Evolutionary conservation across 1,140 invertebrate genomes (phyloP).

Genomic region (Ladona fulva): DNA sequence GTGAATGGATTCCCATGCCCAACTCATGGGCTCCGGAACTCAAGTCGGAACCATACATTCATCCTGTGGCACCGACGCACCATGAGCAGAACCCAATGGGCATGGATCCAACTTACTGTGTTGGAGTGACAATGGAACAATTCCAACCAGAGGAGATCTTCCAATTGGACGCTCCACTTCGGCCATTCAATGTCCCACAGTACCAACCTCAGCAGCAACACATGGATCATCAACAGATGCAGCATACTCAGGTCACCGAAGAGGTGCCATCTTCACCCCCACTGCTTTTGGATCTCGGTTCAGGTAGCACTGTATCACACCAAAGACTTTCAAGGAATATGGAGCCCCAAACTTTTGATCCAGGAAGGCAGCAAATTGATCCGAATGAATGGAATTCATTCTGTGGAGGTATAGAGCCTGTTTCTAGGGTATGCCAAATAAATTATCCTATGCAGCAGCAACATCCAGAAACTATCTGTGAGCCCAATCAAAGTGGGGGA

Average conservation of each 20-base stretch:
- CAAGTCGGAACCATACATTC: neutral
- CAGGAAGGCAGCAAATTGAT: neutral
- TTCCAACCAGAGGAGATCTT: neutral
- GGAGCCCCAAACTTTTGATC: neutral
- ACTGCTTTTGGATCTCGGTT: neutral
- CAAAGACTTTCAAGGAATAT: neutral
- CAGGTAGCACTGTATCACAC: neutral
- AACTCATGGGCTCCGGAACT: neutral
- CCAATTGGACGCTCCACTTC: neutral
- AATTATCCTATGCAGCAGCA: neutral
- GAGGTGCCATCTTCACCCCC: neutral
- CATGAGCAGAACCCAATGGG: neutral
- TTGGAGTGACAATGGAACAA: neutral
- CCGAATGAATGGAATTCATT: neutral
- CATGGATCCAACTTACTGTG: neutral
- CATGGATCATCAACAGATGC: neutral
- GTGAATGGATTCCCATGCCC: neutral
- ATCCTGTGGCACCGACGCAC: neutral
- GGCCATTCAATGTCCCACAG: neutral
- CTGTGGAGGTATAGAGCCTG: neutral
- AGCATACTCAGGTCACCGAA: neutral
- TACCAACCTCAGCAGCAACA: neutral
- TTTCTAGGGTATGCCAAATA: neutral
- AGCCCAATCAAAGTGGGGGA: neutral
- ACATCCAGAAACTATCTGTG: no score